Evolutionary conservation across 2,888 invertebrate species (phyloP), one percentile per base, ranked within the genome.

Genomic region (Petrophora chlorosata): DNA sequence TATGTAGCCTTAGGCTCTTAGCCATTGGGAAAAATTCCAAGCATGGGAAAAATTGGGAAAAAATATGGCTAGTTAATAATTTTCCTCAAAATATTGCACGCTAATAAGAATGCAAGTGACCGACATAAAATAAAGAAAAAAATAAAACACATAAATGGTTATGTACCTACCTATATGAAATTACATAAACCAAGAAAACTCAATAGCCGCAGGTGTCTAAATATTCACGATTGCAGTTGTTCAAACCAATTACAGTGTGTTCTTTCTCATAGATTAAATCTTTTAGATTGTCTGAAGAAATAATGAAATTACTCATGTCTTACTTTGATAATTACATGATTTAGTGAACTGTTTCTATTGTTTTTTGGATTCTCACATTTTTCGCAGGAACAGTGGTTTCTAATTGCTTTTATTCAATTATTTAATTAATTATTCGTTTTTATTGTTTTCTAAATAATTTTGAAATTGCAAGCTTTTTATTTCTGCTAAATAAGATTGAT

Each of bases 341-440:
- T 57, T 55, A 47, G 28, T 51, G 48, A 16, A 26, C 42, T 48
- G 28, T 40, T 33, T 30, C 43, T 25, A 58, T 60, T 60, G 60
- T 60, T 41, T 29, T 39, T 12, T 7, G n/a, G 40, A 23, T 53
- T 60, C 60, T 29, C 60, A 56, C 55, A 46, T 41, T 19, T 51
- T 43, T 60, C 51, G 35, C 22, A 5, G 14, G 28, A 36, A 53
- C 40, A 49, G 42, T 35, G 40, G 33, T 34, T 46, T 40, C 34
- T 54, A 59, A 59, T 56, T 53, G 35, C 45, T 50, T 43, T 30
- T 8, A 53, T 54, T 53, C 54, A 56, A 56, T 59, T 42, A 56
- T 41, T 39, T 23, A n/a, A n/a, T n/a, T 29, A 22, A 28, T 42
- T 15, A 41, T 36, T 43, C 26, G 28, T 12, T 10, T 35, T 3